A percentile compares a stretch with the other conserved stretches of the same genome.
phyloP scores from a whole-genome alignment of 2,113 vertebrate genomes.

The Anhinga anhinga region DNA sequence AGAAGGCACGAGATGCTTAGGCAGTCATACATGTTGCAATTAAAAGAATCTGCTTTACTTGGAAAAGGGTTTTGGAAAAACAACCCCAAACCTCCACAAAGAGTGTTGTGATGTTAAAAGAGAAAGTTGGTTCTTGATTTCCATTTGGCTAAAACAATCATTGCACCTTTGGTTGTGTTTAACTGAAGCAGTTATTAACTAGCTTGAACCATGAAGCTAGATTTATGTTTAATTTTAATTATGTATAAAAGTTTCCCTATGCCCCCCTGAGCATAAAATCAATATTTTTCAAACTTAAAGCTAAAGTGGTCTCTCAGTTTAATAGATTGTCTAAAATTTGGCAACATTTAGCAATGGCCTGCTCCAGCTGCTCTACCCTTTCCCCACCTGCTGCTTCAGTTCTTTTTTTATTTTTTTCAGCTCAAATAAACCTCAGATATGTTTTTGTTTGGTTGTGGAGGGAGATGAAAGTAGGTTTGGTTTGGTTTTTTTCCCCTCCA shows the following conservation, averaged over 20 bases:
- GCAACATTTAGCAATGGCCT: not conserved
- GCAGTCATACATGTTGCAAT: not conserved
- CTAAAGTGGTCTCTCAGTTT: not conserved
- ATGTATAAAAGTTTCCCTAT: not conserved
- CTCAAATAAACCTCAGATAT: not conserved
- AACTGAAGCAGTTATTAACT: not conserved
- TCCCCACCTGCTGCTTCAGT: not conserved
- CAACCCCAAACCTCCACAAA: not conserved
- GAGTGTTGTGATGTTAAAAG: accelerated
- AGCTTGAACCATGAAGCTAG: not conserved
- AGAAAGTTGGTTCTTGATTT: not conserved
- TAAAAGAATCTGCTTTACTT: not conserved
- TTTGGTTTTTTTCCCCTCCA: not conserved
- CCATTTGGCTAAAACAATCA: not conserved
- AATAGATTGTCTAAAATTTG: not conserved
- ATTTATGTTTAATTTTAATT: not conserved
- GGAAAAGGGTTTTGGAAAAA: not conserved
- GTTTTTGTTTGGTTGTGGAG: not conserved
- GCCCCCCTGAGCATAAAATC: not conserved
- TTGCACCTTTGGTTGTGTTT: not conserved
- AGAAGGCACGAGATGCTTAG: not conserved
- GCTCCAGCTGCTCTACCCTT: not conserved
- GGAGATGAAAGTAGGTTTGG: not conserved
- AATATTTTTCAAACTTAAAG: not conserved
- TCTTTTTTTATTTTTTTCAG: not conserved